These are phyloP conservation scores for Hipparchia semele DNA, from an alignment of 2,888 invertebrate genomes.

Conservation along the genomic window DNA sequence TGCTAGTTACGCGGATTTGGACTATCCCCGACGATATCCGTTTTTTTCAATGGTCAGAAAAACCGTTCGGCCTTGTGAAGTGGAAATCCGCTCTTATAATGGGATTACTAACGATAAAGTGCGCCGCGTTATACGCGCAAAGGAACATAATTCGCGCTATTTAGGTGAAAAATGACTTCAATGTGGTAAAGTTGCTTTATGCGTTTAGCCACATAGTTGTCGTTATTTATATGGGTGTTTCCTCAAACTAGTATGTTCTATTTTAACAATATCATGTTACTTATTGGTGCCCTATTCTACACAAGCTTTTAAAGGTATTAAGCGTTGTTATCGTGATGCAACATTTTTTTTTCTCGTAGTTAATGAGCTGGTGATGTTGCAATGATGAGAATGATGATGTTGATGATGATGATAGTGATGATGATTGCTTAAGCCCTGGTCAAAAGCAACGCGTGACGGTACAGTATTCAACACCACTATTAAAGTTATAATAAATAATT, in stretches of 20 bases:
- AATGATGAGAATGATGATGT: too few species aligned
- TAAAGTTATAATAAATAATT: too few species aligned
- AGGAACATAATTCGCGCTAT: constrained; percentile 64
- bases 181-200: constrained; percentile 56
- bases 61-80: background rate
- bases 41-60: background rate
- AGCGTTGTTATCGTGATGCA: too few species aligned
- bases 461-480: too few species aligned
- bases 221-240: constrained; percentile 45
- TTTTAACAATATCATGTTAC: background rate
- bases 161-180: constrained; percentile 68
- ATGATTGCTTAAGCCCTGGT: too few species aligned
- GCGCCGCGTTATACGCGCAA: constrained; percentile 63
- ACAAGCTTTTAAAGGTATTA: too few species aligned
- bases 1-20: too few species aligned
- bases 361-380: too few species aligned
- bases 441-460: background rate
- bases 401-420: too few species aligned
- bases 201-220: constrained; percentile 44
- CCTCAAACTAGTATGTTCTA: background rate
- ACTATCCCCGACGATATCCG: too few species aligned
- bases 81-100: constrained; percentile 41
- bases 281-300: background rate
- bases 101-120: constrained; percentile 67
- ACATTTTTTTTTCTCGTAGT: too few species aligned